Conservation (phyloP, 1,140 invertebrate genomes). For the Trichonephila inaurata region DNA sequence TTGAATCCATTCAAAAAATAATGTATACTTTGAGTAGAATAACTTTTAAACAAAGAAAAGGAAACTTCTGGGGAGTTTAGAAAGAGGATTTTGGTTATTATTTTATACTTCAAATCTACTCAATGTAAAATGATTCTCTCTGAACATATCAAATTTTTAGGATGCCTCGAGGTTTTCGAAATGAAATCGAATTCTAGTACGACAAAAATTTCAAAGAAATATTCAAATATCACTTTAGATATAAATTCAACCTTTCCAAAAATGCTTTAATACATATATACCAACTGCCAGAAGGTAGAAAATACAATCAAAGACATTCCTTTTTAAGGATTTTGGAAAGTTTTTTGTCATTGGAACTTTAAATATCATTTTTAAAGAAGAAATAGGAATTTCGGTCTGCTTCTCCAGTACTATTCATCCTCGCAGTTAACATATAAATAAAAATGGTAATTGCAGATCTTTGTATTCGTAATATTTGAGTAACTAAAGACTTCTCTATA, state of each 20-base stretch:
- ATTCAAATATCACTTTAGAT: neutral
- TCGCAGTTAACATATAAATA: no score
- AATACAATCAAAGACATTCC: neutral
- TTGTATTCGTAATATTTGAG: no score
- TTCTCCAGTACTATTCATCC: no score
- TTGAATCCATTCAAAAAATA: neutral
- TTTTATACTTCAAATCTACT: neutral
- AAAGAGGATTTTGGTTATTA: neutral
- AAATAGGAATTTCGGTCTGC: no score
- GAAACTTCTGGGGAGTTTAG: neutral
- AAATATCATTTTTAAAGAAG: no score
- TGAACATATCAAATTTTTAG: neutral
- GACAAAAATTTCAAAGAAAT: neutral
- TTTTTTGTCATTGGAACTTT: no score
- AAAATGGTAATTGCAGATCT: no score
- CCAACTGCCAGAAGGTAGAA: neutral
- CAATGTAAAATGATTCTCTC: neutral
- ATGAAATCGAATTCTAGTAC: constrained; percentile 11
- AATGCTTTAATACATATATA: neutral
- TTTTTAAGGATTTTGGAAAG: no score
- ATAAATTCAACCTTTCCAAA: neutral
- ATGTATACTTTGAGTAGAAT: neutral
- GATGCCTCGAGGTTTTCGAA: neutral
- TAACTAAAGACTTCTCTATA: no score
- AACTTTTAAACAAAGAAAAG: neutral